Percentiles rank a stretch among this genome's conserved stretches.
phyloP scores from a whole-genome alignment of 2,888 invertebrate species.

The Chamaedrilus cognettii region DNA sequence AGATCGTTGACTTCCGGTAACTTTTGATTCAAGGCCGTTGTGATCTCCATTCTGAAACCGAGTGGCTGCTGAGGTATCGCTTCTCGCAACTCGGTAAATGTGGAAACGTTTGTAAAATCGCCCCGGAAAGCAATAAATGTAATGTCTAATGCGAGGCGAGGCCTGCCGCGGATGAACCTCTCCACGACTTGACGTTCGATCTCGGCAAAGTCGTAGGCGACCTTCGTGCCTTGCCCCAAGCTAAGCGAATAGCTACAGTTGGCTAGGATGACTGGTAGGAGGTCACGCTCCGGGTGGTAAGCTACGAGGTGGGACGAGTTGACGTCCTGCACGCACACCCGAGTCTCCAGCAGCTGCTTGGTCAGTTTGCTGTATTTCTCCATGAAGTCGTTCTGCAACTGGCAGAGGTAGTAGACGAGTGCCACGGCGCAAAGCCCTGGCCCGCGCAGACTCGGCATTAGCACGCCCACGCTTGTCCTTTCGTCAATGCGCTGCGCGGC shows the following conservation, averaged over 20 bases:
- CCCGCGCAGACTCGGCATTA: constrained; percentile 41
- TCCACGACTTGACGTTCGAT: constrained; percentile 43
- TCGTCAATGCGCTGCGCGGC: constrained; percentile 25
- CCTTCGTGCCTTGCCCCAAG: constrained; percentile 40
- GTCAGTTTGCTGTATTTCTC: constrained; percentile 36
- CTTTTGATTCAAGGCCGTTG: constrained; percentile 19
- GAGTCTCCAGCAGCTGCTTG: constrained; percentile 8
- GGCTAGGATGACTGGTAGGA: constrained; percentile 43
- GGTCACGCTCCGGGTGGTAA: constrained; percentile 40
- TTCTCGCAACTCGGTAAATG: constrained; percentile 40
- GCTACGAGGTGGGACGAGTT: constrained; percentile 29
- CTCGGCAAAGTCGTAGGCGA: constrained; percentile 42
- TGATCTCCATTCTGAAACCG: constrained; percentile 11
- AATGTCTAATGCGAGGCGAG: constrained; percentile 32
- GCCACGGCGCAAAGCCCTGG: constrained; percentile 46
- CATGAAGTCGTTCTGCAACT: constrained; percentile 47
- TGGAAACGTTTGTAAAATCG: constrained; percentile 42
- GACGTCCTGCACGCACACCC: constrained; percentile 11
- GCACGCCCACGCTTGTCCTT: constrained; percentile 31
- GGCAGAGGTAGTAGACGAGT: constrained; percentile 43
- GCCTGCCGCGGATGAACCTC: constrained; percentile 37
- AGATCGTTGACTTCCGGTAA: constrained; percentile 24
- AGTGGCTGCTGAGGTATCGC: constrained; percentile 40
- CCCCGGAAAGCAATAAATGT: constrained; percentile 42
- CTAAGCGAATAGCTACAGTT: constrained; percentile 45